These are phyloP conservation scores for Melolontha melolontha DNA, from an alignment of 2,888 invertebrate species.

Conservation along the genomic window DNA sequence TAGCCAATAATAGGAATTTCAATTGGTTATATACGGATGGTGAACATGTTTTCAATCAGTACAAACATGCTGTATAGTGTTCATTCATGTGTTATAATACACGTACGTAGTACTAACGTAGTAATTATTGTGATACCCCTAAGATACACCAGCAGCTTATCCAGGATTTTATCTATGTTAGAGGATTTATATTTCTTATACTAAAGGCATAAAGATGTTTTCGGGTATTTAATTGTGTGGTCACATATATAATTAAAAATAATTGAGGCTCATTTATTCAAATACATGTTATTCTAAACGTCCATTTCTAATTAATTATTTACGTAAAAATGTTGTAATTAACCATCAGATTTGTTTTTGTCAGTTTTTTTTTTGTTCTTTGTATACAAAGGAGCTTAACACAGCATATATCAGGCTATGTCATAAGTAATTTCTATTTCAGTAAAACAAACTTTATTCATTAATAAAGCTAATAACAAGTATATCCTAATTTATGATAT, in stretches of 20 bases:
- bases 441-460: too few species aligned
- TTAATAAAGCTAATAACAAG: too few species aligned
- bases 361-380: too few species aligned
- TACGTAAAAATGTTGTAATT: too few species aligned
- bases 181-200: constrained; percentile 35
- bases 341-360: too few species aligned
- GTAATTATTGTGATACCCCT: constrained; percentile 63
- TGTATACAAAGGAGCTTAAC: too few species aligned
- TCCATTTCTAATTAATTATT: too few species aligned
- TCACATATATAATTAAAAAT: constrained; percentile 17
- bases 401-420: too few species aligned
- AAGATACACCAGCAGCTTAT: constrained; percentile 61
- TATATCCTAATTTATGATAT: too few species aligned
- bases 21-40: constrained; percentile 57
- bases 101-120: constrained; percentile 53
- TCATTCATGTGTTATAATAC: constrained; percentile 65
- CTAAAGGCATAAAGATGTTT: constrained; percentile 29
- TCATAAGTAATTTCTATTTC: too few species aligned
- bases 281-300: too few species aligned
- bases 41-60: constrained; percentile 65
- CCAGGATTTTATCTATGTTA: constrained; percentile 55
- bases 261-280: constrained; percentile 13
- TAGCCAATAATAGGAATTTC: constrained; percentile 48
- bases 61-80: constrained; percentile 63
- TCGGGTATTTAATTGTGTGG: constrained; percentile 27